A percentile compares a stretch with the other conserved stretches of the same genome.
phyloP scores from a whole-genome alignment of 2,888 invertebrate genomes.

The Epiblema foenella region DNA sequence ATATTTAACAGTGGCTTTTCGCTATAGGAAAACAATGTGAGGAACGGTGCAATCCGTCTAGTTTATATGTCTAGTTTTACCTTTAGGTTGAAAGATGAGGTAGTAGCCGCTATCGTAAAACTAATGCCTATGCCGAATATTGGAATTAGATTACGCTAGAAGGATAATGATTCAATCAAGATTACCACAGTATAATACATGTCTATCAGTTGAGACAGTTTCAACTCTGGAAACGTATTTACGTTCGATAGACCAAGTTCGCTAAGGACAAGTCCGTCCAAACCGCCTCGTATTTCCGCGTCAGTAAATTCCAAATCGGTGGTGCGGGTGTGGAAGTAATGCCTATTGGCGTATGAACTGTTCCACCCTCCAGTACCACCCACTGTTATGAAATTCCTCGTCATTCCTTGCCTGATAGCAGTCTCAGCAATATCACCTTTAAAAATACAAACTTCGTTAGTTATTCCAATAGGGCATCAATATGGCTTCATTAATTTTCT shows the following conservation, averaged over 20 bases:
- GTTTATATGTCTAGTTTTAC: too few relatives aligned
- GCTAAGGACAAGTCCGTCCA: conserved; percentile 87
- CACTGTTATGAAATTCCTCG: conserved; percentile 55
- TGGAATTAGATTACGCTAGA: too few relatives aligned
- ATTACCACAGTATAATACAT: conserved; percentile 87
- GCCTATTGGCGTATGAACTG: conserved; percentile 83
- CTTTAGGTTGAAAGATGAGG: too few relatives aligned
- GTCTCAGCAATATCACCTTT: conserved; percentile 87
- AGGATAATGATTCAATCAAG: conserved; percentile 30
- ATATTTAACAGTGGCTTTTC: too few relatives aligned
- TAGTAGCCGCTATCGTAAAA: too few relatives aligned
- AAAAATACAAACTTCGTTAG: conserved; percentile 15
- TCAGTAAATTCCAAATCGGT: conserved; percentile 85
- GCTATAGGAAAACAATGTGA: too few relatives aligned
- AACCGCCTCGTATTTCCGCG: conserved; percentile 87
- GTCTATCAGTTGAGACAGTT: conserved; percentile 87
- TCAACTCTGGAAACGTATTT: conserved; percentile 75
- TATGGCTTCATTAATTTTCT: too few relatives aligned
- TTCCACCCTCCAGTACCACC: conserved; percentile 88
- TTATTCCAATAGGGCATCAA: background rate
- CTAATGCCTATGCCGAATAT: too few relatives aligned
- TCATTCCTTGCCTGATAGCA: conserved; percentile 79
- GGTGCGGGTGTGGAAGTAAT: conserved; percentile 84
- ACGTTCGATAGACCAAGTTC: conserved; percentile 63
- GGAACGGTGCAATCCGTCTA: too few relatives aligned